Conservation (phyloP, 2,888 invertebrate genomes). For the Anagyrus pseudococci region DNA sequence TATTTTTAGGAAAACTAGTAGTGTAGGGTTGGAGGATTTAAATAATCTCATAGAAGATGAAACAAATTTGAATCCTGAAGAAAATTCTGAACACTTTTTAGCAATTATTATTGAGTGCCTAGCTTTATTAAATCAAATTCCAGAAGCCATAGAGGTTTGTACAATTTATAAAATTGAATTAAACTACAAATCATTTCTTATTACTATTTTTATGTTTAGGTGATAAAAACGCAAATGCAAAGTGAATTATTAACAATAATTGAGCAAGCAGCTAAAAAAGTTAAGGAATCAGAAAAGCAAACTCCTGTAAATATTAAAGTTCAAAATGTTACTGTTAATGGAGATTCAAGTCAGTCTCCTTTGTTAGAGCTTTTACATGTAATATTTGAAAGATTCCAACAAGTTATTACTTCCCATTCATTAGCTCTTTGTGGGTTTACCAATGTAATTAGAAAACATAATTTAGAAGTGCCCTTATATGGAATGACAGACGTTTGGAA, state of each 20-base stretch:
- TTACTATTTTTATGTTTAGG: constrained; percentile 61
- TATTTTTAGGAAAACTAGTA: constrained; percentile 47
- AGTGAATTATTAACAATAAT: constrained; percentile 82
- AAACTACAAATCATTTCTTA: neutral
- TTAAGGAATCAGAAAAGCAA: constrained; percentile 56
- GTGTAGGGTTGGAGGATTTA: constrained; percentile 47
- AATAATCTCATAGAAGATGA: constrained; percentile 67
- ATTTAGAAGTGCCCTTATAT: constrained; percentile 67
- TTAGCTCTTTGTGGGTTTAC: constrained; percentile 71
- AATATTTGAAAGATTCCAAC: constrained; percentile 82
- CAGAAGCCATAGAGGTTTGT: constrained; percentile 82
- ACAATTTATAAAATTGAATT: too few relatives aligned
- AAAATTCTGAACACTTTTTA: constrained; percentile 74
- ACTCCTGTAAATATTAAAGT: constrained; percentile 31
- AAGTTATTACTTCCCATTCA: constrained; percentile 79
- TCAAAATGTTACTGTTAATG: constrained; percentile 17
- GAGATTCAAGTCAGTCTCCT: constrained; percentile 56
- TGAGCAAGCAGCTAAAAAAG: constrained; percentile 78
- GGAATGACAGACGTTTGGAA: constrained; percentile 86
- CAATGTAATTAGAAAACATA: constrained; percentile 69
- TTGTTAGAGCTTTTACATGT: constrained; percentile 73
- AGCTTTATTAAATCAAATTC: constrained; percentile 81
- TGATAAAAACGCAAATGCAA: constrained; percentile 83
- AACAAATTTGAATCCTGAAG: constrained; percentile 67
- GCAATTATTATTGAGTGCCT: constrained; percentile 86